Evolutionary conservation across 1,140 invertebrate genomes (phyloP).

Genomic region (Camponotus floridanus): DNA sequence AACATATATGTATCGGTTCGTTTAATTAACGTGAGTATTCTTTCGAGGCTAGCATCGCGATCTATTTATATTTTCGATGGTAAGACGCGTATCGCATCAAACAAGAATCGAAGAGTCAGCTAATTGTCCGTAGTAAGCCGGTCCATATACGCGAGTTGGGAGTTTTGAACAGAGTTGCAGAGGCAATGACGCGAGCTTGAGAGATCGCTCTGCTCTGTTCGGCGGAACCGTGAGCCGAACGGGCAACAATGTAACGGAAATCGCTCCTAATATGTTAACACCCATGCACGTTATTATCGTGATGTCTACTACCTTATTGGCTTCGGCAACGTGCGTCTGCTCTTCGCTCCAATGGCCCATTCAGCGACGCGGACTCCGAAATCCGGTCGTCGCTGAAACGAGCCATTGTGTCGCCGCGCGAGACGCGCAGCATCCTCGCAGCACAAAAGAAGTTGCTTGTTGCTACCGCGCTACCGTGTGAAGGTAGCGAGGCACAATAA

Average conservation of each 20-base stretch:
- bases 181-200: constrained; percentile 21
- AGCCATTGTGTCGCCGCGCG: constrained; percentile 75
- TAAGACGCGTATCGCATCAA: constrained; percentile 45
- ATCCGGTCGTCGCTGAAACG: constrained; percentile 75
- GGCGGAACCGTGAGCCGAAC: background rate
- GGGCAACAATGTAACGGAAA: constrained; percentile 77
- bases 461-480: constrained; percentile 70
- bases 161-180: background rate
- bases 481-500: constrained; percentile 67
- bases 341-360: constrained; percentile 71
- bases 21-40: constrained; percentile 69
- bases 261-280: constrained; percentile 74
- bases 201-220: background rate
- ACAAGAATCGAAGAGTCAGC: background rate
- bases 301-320: constrained; percentile 67
- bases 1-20: constrained; percentile 47
- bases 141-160: background rate
- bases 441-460: constrained; percentile 68
- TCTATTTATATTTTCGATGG: constrained; percentile 59
- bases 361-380: constrained; percentile 72
- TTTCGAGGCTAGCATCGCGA: constrained; percentile 60
- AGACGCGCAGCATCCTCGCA: constrained; percentile 62
- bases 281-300: constrained; percentile 73
- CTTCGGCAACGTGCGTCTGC: constrained; percentile 37
- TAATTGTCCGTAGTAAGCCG: background rate